phyloP scores from a whole-genome alignment of 2,113 vertebrate genomes.

The Clarias magur region DNA sequence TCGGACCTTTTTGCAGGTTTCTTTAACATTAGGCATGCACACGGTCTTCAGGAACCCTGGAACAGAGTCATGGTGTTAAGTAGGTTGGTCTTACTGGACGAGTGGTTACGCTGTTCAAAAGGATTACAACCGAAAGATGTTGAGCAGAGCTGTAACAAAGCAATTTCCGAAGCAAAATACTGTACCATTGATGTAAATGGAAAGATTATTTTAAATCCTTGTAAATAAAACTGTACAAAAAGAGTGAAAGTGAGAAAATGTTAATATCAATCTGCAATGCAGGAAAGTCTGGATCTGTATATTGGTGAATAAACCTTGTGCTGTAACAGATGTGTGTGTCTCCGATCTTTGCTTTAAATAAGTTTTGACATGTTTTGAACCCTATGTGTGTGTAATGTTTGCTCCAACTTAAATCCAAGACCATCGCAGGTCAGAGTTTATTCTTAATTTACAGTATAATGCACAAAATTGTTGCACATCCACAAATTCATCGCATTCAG shows the following conservation, averaged over 20 bases:
- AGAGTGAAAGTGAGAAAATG: constrained; percentile 68
- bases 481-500: too few species aligned
- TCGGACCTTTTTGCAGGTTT: constrained; percentile 10
- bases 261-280: constrained; percentile 80
- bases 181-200: constrained; percentile 91
- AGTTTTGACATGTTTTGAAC: neutral
- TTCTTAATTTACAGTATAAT: neutral
- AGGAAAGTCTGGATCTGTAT: constrained; percentile 84
- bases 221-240: constrained; percentile 98
- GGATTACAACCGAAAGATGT: constrained; percentile 1
- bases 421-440: neutral
- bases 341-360: constrained; percentile 9
- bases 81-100: constrained; percentile 44
- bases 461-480: neutral
- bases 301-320: constrained; percentile 98
- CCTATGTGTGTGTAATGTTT: too few species aligned
- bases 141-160: constrained; percentile 65
- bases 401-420: too few species aligned
- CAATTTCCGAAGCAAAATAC: constrained; percentile 83
- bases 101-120: constrained; percentile 51
- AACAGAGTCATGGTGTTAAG: constrained; percentile 76
- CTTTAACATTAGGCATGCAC: neutral
- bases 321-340: constrained; percentile 66
- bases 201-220: constrained; percentile 95
- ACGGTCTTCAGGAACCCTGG: constrained; percentile 23